Conservation (phyloP, 2,888 invertebrate species). For the Agelastica alni region DNA sequence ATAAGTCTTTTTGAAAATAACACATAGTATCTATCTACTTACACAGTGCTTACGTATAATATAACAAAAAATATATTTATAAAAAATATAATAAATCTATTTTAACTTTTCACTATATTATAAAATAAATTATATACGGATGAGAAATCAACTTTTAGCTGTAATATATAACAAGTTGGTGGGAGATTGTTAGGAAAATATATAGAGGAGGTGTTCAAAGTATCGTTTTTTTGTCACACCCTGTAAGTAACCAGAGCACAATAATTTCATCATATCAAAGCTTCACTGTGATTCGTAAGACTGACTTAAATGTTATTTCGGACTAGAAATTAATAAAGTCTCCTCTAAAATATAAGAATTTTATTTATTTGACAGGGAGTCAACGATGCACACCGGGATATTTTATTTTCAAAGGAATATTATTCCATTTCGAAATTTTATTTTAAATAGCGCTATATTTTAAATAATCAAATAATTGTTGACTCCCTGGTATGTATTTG, state of each 20-base stretch:
- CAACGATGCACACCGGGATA: too few relatives aligned
- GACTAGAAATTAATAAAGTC: constrained; percentile 50
- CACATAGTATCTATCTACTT: constrained; percentile 23
- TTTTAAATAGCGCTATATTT: not conserved
- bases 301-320: constrained; percentile 60
- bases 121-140: not conserved
- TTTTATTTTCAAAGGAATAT: too few relatives aligned
- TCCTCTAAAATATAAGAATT: constrained; percentile 40
- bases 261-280: constrained; percentile 62
- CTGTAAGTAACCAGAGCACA: constrained; percentile 55
- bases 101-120: constrained; percentile 3
- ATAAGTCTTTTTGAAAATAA: not conserved
- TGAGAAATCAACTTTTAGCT: not conserved
- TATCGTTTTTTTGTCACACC: constrained; percentile 35
- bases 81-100: constrained; percentile 4
- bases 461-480: not conserved
- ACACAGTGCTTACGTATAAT: constrained; percentile 22
- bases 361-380: constrained; percentile 26
- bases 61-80: constrained; percentile 10
- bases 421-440: not conserved
- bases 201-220: constrained; percentile 14
- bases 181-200: not conserved
- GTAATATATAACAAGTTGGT: not conserved
- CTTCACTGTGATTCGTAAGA: constrained; percentile 63
- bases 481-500: constrained; percentile 2